Percentiles rank a stretch among this genome's conserved stretches.
Evolutionary conservation across 2,113 vertebrate species (phyloP).

Genomic region (Chloebia gouldiae): DNA sequence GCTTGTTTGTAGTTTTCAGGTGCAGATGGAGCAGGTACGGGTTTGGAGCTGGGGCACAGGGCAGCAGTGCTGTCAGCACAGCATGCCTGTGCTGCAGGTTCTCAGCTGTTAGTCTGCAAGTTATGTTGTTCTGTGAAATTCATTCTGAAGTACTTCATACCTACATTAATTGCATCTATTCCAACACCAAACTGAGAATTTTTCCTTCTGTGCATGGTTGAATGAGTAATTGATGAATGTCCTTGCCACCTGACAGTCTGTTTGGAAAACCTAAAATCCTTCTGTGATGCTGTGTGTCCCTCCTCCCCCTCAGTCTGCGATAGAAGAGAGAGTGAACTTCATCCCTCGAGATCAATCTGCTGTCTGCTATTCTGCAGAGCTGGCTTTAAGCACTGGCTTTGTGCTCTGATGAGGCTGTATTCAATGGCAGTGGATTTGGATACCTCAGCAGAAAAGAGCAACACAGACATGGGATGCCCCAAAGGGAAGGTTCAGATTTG

Average conservation of each 20-base stretch:
- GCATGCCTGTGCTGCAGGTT: fast-evolving
- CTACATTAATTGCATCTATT: not conserved
- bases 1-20: not conserved
- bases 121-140: not conserved
- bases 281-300: not conserved
- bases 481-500: not conserved
- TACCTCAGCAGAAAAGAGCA: fast-evolving
- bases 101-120: not conserved
- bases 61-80: not conserved
- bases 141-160: not conserved
- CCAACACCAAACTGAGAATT: not conserved
- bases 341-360: not conserved
- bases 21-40: not conserved
- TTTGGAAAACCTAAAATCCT: not conserved
- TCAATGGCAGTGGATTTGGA: fast-evolving
- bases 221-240: not conserved
- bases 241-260: not conserved
- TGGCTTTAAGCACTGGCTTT: not conserved
- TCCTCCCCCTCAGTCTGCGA: not conserved
- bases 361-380: not conserved
- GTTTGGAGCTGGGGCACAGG: not conserved
- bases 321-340: not conserved
- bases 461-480: fast-evolving
- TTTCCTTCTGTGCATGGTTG: not conserved
- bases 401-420: not conserved